Evolutionary conservation across 23 tunicate species (phyloP).

Genomic region (Halocynthia roretzi): DNA sequence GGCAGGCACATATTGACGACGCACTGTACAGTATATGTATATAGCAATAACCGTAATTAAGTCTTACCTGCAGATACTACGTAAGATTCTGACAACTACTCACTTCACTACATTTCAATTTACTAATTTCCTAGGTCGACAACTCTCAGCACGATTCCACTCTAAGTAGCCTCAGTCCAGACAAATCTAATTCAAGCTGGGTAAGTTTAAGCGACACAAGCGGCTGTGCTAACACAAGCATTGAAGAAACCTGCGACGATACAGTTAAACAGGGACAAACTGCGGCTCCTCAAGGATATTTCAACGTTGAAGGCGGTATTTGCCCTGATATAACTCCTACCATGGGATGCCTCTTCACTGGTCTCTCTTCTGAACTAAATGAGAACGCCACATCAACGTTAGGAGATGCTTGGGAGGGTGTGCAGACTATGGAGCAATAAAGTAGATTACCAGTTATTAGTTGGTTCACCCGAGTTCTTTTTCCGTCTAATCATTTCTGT

Average conservation of each 20-base stretch:
- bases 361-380: too few species aligned
- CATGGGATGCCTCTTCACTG: too few species aligned
- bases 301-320: neutral
- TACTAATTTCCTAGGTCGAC: neutral
- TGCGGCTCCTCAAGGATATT: neutral
- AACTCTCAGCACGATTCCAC: constrained; percentile 3
- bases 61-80: neutral
- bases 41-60: too few species aligned
- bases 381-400: too few species aligned
- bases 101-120: neutral
- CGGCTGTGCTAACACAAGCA: neutral
- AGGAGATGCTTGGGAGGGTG: too few species aligned
- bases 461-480: too few species aligned
- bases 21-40: too few species aligned
- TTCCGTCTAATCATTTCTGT: too few species aligned
- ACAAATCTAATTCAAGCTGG: constrained; percentile 7
- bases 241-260: neutral
- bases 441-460: too few species aligned
- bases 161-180: constrained; percentile 1
- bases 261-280: neutral
- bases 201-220: neutral
- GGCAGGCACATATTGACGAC: too few species aligned
- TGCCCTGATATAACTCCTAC: constrained; percentile 10
- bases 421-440: too few species aligned
- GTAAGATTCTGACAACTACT: neutral